These are phyloP conservation scores for Tanytarsus gracilentus DNA, from an alignment of 2,888 invertebrate species.

Conservation along the genomic window DNA sequence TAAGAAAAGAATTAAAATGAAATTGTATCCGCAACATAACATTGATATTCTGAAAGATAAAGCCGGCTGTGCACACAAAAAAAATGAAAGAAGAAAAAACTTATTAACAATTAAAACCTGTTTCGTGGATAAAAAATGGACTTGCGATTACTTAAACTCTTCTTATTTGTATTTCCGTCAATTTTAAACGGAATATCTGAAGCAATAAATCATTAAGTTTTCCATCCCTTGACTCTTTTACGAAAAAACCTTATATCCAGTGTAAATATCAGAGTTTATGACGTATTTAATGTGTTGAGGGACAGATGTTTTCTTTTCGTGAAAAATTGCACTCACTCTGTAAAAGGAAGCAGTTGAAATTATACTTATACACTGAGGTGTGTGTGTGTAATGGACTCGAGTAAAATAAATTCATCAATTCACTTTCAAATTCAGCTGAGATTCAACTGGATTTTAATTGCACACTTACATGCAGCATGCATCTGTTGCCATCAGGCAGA, in stretches of 20 bases:
- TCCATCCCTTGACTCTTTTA: background rate
- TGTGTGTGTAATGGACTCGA: background rate
- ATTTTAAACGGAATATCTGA: background rate
- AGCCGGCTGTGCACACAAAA: background rate
- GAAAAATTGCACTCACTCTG: background rate
- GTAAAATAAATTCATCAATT: slow-evolving; percentile 5
- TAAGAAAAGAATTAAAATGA: background rate
- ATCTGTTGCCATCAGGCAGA: background rate
- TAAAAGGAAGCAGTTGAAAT: slow-evolving; percentile 7
- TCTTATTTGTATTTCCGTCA: background rate
- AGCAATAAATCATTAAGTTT: too few species aligned
- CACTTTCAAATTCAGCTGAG: slow-evolving; percentile 18
- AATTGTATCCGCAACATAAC: slow-evolving; percentile 3
- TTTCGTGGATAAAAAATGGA: slow-evolving; percentile 8
- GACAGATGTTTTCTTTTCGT: too few species aligned
- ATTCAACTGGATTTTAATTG: slow-evolving; percentile 12
- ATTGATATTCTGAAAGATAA: slow-evolving; percentile 11
- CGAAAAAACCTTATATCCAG: background rate
- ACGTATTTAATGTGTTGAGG: slow-evolving; percentile 1
- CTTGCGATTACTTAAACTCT: background rate
- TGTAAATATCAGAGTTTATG: background rate
- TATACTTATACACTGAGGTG: too few species aligned
- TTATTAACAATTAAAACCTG: slow-evolving; percentile 24
- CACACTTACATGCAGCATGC: background rate
- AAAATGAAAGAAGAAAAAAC: slow-evolving; percentile 5